Percentiles rank a stretch among this genome's conserved stretches.
These are phyloP conservation scores for Gastracanthus pulcherrimus DNA, from an alignment of 2,888 invertebrate genomes.

Conservation along the genomic window DNA sequence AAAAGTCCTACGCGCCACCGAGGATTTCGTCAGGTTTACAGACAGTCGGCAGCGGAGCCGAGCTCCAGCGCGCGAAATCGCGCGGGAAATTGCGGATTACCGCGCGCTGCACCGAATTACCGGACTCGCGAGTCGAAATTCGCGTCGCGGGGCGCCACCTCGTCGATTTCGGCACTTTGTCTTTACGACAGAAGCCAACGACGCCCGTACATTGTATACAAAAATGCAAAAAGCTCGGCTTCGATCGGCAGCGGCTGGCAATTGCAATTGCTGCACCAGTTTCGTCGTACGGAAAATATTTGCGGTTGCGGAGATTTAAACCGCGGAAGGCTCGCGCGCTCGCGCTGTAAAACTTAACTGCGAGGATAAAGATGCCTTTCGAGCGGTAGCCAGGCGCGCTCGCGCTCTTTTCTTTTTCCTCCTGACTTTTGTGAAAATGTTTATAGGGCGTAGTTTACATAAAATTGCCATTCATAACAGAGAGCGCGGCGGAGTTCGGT, in stretches of 20 bases:
- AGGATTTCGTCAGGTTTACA: neutral
- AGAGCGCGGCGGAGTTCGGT: too few species aligned
- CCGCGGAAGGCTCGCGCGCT: slow-evolving; percentile 2
- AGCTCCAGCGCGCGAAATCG: slow-evolving; percentile 16
- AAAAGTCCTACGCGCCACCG: too few species aligned
- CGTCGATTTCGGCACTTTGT: slow-evolving; percentile 33
- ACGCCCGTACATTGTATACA: neutral
- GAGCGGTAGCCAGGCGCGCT: too few species aligned
- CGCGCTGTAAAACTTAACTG: slow-evolving; percentile 42
- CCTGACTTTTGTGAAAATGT: too few species aligned
- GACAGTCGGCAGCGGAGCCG: neutral
- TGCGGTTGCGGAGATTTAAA: neutral
- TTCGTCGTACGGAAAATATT: neutral
- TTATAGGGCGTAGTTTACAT: slow-evolving; percentile 53
- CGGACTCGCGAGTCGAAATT: too few species aligned
- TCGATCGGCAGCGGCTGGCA: neutral
- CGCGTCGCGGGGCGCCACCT: too few species aligned
- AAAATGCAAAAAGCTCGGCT: slow-evolving; percentile 22
- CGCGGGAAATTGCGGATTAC: slow-evolving; percentile 23
- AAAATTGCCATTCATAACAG: slow-evolving; percentile 43
- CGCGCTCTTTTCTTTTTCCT: too few species aligned
- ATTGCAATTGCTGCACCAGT: too few species aligned
- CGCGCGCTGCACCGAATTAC: neutral
- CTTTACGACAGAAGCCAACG: neutral
- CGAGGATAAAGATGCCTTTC: slow-evolving; percentile 51